These are phyloP conservation scores for Myanophis thanlyinensis DNA, from an alignment of 2,113 vertebrate genomes.

Conservation along the genomic window DNA sequence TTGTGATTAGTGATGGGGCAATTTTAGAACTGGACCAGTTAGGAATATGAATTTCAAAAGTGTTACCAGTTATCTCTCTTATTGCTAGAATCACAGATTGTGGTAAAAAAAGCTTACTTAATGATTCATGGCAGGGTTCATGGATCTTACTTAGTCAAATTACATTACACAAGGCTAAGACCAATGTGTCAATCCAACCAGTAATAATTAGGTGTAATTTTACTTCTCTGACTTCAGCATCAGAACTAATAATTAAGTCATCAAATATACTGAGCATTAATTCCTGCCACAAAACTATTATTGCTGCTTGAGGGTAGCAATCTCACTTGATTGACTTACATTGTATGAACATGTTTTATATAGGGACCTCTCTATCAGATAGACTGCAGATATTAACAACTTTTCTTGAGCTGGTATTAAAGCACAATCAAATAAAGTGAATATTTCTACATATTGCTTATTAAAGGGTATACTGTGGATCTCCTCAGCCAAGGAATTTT, in stretches of 20 bases:
- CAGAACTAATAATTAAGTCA: not conserved
- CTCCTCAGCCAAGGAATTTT: not conserved
- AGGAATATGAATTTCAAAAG: not conserved
- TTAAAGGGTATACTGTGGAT: not conserved
- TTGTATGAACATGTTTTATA: not conserved
- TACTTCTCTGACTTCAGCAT: not conserved
- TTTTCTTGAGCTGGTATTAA: not conserved
- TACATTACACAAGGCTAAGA: not conserved
- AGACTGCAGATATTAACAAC: not conserved
- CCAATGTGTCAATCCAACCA: not conserved
- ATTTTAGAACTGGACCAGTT: not conserved
- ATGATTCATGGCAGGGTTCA: not conserved
- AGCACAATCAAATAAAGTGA: not conserved
- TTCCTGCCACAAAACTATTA: not conserved
- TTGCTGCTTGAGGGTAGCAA: no score
- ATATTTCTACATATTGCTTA: constrained; percentile 28
- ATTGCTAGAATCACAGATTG: not conserved
- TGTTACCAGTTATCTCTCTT: not conserved
- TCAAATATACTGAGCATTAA: not conserved
- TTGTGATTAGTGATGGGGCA: not conserved
- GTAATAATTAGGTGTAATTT: not conserved
- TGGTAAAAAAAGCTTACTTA: not conserved
- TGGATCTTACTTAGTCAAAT: not conserved
- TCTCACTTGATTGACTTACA: not conserved
- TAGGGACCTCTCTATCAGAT: not conserved